Percentiles rank a stretch among this genome's conserved stretches.
Conservation (phyloP, 2,888 invertebrate genomes). For the Agrilus mali region DNA sequence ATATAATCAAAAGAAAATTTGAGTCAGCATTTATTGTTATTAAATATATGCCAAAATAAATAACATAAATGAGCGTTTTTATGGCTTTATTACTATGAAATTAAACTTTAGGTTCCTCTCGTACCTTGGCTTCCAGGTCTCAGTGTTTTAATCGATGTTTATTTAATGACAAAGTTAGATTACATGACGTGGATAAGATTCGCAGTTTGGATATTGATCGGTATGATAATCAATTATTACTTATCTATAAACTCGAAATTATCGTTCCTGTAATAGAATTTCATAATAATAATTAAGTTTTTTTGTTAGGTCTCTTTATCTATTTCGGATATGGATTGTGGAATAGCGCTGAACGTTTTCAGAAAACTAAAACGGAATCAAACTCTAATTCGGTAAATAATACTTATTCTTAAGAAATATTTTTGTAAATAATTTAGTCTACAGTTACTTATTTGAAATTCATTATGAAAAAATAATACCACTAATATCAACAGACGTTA, state of each 20-base stretch:
- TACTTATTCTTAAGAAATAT: too few species aligned
- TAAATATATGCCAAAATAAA: too few species aligned
- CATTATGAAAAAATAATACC: too few species aligned
- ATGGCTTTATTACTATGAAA: too few species aligned
- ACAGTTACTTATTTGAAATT: too few species aligned
- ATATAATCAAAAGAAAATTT: too few species aligned
- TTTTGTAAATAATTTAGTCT: too few species aligned
- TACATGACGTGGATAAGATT: conserved; percentile 71
- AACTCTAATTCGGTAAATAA: too few species aligned
- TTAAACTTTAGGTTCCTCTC: conserved; percentile 55
- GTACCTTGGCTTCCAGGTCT: conserved; percentile 71
- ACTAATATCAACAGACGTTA: too few species aligned
- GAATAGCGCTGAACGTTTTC: conserved; percentile 43
- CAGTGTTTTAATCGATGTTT: conserved; percentile 72
- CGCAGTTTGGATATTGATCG: conserved; percentile 64
- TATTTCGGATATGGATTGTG: conserved; percentile 63
- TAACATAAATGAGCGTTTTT: too few species aligned
- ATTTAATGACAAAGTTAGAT: conserved; percentile 73
- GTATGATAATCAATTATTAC: conserved; percentile 35
- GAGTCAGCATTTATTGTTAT: too few species aligned
- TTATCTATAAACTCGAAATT: not conserved
- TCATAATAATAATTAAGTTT: not conserved
- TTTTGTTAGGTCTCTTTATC: conserved; percentile 50
- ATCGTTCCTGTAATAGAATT: not conserved
- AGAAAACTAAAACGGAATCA: too few species aligned